Evolutionary conservation across 2,113 vertebrate genomes (phyloP).

Genomic region (Gavialis gangeticus): DNA sequence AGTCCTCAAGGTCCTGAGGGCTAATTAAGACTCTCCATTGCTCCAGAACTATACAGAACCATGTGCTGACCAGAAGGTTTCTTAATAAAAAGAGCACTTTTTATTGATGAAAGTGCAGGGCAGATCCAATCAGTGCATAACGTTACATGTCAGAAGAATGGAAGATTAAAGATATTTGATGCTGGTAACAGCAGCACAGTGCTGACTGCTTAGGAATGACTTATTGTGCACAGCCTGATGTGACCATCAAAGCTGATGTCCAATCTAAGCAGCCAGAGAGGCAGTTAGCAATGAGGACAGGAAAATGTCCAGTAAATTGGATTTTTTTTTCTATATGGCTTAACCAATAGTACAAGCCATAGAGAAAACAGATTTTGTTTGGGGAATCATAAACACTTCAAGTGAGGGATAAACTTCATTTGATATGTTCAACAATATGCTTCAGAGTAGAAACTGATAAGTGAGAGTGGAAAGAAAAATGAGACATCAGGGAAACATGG

Average conservation of each 20-base stretch:
- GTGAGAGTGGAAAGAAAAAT: background rate
- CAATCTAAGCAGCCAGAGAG: background rate
- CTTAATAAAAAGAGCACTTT: background rate
- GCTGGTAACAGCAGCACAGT: background rate
- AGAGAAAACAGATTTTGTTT: background rate
- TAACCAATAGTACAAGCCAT: background rate
- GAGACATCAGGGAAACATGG: background rate
- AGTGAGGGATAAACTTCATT: background rate
- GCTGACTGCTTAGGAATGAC: background rate
- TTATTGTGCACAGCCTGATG: background rate
- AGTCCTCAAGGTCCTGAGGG: background rate
- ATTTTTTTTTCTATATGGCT: background rate
- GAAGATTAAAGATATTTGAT: background rate
- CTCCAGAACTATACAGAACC: background rate
- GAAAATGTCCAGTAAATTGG: background rate
- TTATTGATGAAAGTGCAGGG: background rate
- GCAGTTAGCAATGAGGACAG: background rate
- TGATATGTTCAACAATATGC: background rate
- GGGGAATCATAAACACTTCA: background rate
- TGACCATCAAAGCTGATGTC: background rate
- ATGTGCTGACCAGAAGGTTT: background rate
- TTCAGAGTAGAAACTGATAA: background rate
- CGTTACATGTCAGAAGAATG: background rate
- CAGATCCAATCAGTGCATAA: background rate
- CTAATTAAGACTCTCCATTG: background rate